These are phyloP conservation scores for Neosilurus mollespiculum DNA, from an alignment of 2,797 vertebrate genomes.

Conservation along the genomic window DNA sequence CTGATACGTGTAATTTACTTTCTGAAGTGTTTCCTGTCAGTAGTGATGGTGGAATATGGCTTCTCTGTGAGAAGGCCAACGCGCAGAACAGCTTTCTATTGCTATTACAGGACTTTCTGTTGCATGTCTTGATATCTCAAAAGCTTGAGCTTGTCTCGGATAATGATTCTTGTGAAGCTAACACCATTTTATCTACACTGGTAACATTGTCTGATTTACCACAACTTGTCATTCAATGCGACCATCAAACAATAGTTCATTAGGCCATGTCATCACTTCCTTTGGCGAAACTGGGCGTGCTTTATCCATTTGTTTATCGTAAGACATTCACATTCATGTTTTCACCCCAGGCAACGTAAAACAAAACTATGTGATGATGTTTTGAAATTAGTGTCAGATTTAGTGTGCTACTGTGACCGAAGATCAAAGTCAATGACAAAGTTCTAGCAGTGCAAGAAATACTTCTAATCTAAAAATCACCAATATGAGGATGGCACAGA, in stretches of 20 bases:
- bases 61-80: not conserved
- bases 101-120: slow-evolving; percentile 28
- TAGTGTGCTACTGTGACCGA: not conserved
- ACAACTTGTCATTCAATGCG: not conserved
- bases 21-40: not conserved
- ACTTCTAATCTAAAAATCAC: not conserved
- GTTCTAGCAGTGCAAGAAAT: not conserved
- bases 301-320: not conserved
- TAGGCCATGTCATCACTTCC: not conserved
- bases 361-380: not conserved
- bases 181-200: not conserved
- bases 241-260: too few relatives aligned
- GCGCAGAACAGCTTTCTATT: not conserved
- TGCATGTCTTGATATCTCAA: slow-evolving; percentile 7
- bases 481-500: not conserved
- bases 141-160: not conserved
- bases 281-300: not conserved
- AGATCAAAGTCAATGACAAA: not conserved
- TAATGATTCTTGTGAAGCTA: not conserved
- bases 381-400: not conserved
- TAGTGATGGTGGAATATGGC: not conserved
- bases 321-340: not conserved
- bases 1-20: too few relatives aligned
- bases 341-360: slow-evolving; percentile 7
- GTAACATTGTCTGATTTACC: not conserved